Base-by-base conservation (phyloP, 2,113 vertebrate species). In the Oreochromis niloticus region DNA sequence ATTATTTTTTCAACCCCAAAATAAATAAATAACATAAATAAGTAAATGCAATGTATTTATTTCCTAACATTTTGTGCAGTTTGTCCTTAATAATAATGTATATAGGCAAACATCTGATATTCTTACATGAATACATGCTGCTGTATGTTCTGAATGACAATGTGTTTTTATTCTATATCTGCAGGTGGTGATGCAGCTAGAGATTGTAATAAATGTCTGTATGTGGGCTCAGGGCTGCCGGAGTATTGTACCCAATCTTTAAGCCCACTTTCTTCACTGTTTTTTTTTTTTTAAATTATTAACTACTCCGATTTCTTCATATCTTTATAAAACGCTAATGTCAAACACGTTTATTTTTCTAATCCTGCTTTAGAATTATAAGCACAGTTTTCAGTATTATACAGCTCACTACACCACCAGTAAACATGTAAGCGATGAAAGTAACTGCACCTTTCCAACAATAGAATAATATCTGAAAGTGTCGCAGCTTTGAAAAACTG, bases 1-100 rank as follows among this genome's bases (percentile, higher is more conserved):
- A 32, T 3, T 32, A n/a, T 61, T 66, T 32, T 66, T 66, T 66
- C 2, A 66, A n/a, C 0, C 61, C 0, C 0, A n/a, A 66, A 36
- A 36, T 66, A 66, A 34, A 34, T 63, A 4, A 61, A 27, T 24
- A 24, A 24, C 17, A 41, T 57, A 12, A 59, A 30, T 19, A 36
- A 43, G 36, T 0, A 9, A 81, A 46, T 19, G 0, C 61, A 66
- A 66, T 22, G 19, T 5, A 66, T 39, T 66, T 39, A 66, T 39
- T 66, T 66, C 61, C 61, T 22, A 7, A 39, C 0, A 66, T 39
- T 5, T 10, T 39, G 61, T 5, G 19, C 34, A 66, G 61, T 39
- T 66, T 66, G 6, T 1, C 32, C 4, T 36, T 2, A 5, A 66
- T 66, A 66, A 66, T 66, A 66, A 39, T n/a, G 61, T 66, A 66